Percentiles rank a stretch among this genome's conserved stretches.
Conservation (phyloP, 2,113 vertebrate genomes). For the Mugil cephalus region DNA sequence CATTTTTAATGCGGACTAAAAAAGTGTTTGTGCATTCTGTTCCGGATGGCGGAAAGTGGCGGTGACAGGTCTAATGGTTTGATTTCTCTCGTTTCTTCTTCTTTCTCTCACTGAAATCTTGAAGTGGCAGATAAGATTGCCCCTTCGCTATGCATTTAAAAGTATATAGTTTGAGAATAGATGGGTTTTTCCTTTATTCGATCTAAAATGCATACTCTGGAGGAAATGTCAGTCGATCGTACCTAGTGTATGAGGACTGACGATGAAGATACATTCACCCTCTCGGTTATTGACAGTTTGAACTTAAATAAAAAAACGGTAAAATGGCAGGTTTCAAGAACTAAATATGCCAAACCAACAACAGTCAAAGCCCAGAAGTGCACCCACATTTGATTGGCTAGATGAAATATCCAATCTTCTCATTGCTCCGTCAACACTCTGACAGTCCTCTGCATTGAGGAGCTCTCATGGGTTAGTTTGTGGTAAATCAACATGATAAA, state of each 20-base stretch:
- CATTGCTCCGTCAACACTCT: slow-evolving; percentile 46
- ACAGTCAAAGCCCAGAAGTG: slow-evolving; percentile 39
- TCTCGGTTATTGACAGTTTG: slow-evolving; percentile 49
- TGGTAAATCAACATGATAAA: slow-evolving; percentile 58
- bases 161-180: slow-evolving; percentile 66
- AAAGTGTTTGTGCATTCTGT: slow-evolving; percentile 78
- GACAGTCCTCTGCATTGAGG: slow-evolving; percentile 53
- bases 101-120: slow-evolving; percentile 67
- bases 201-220: slow-evolving; percentile 65
- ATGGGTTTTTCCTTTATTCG: slow-evolving; percentile 62
- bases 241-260: slow-evolving; percentile 24
- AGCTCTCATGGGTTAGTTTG: slow-evolving; percentile 62
- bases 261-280: slow-evolving; percentile 60
- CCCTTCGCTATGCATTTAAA: slow-evolving; percentile 70
- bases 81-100: slow-evolving; percentile 54
- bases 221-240: slow-evolving; percentile 35
- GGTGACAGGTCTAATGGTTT: slow-evolving; percentile 78
- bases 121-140: slow-evolving; percentile 79
- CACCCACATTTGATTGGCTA: slow-evolving; percentile 53
- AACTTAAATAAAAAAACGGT: slow-evolving; percentile 40
- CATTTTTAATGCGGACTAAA: slow-evolving; percentile 83
- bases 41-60: slow-evolving; percentile 62
- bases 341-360: slow-evolving; percentile 33
- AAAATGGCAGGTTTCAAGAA: slow-evolving; percentile 46
- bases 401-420: slow-evolving; percentile 45